Evolutionary conservation across 2,113 vertebrate genomes (phyloP).

Genomic region (Ariopsis seemanni): DNA sequence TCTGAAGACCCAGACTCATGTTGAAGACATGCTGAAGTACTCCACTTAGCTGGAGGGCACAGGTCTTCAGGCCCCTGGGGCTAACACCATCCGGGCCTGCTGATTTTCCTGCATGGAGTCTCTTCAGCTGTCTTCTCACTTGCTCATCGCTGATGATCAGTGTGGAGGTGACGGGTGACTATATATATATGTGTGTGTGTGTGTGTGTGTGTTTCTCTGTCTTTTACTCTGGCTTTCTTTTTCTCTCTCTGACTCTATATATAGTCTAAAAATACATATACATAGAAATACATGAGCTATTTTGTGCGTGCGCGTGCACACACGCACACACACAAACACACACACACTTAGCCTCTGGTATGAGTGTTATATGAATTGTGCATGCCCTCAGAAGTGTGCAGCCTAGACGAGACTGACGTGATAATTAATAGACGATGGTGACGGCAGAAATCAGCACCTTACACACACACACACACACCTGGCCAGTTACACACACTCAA

Average conservation of each 20-base stretch:
- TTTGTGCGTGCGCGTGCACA: background rate
- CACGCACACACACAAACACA: background rate
- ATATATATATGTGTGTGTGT: too few species aligned
- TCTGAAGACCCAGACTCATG: too few species aligned
- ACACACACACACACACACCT: slow-evolving; percentile 23
- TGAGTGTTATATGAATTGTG: slow-evolving; percentile 25
- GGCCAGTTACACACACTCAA: background rate
- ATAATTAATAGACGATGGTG: slow-evolving; percentile 56
- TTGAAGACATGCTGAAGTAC: too few species aligned
- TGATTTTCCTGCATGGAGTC: too few species aligned
- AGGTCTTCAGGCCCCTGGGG: too few species aligned
- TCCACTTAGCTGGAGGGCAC: too few species aligned
- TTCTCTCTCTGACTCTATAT: background rate
- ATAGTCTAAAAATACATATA: background rate
- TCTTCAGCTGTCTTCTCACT: too few species aligned
- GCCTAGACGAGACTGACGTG: slow-evolving; percentile 9
- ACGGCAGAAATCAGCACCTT: slow-evolving; percentile 44
- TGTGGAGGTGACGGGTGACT: too few species aligned
- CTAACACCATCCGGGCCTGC: too few species aligned
- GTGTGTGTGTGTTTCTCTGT: background rate
- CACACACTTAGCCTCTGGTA: background rate
- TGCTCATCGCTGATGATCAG: too few species aligned
- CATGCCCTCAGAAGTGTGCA: slow-evolving; percentile 36
- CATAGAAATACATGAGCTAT: background rate
- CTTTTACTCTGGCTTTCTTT: background rate